Percentiles rank a stretch among this genome's conserved stretches.
Conservation (phyloP, 2,113 vertebrate species). For the Tursiops truncatus region DNA sequence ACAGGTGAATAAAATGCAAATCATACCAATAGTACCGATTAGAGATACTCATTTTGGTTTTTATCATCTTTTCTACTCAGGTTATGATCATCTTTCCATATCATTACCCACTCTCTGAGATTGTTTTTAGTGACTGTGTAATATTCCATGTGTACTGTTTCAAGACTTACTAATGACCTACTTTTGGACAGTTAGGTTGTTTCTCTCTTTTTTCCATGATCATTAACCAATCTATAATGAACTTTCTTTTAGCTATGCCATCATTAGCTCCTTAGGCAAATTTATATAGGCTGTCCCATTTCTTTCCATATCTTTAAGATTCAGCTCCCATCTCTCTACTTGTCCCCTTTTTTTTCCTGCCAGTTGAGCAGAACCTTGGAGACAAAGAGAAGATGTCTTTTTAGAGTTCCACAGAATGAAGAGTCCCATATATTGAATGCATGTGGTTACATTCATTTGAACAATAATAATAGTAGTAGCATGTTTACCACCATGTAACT, state of each 20-base stretch:
- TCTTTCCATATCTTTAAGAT: not conserved
- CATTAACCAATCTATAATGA: not conserved
- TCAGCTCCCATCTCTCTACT: not conserved
- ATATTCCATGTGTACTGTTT: not conserved
- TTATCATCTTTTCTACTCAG: not conserved
- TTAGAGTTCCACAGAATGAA: not conserved
- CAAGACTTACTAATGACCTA: not conserved
- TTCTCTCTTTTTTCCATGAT: not conserved
- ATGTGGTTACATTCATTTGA: not conserved
- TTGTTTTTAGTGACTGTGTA: not conserved
- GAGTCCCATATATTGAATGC: not conserved
- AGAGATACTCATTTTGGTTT: constrained; percentile 46
- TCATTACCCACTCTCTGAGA: not conserved
- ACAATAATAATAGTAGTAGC: not conserved
- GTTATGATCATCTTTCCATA: not conserved
- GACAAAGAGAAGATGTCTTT: not conserved
- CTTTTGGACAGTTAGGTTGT: not conserved
- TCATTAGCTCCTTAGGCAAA: not conserved
- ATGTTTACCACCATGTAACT: not conserved
- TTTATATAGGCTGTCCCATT: not conserved
- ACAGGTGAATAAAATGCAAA: constrained; percentile 27
- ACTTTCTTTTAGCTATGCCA: not conserved
- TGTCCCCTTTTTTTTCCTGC: not conserved
- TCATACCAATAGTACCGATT: not conserved
- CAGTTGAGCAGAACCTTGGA: not conserved